phyloP scores from a whole-genome alignment of 2,113 vertebrate species.

The Alces alces region DNA sequence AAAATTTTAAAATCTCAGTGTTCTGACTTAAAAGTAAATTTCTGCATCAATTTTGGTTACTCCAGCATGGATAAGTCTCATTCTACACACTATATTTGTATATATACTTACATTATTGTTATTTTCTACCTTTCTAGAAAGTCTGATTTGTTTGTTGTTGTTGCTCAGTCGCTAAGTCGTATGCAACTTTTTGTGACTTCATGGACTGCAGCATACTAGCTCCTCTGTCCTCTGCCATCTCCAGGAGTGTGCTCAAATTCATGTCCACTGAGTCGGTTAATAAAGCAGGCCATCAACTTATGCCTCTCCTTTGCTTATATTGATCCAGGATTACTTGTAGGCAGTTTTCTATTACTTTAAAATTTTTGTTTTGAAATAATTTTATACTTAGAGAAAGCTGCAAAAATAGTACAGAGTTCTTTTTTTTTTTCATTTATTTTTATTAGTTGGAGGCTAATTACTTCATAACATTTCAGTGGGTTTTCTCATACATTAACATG shows the following conservation, averaged over 20 bases:
- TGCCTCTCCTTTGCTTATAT: background rate
- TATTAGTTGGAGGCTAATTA: too few species aligned
- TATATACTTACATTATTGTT: background rate
- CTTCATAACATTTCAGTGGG: too few species aligned
- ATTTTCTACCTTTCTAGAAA: background rate
- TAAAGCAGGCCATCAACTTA: background rate
- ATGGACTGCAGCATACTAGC: background rate
- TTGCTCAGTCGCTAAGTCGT: background rate
- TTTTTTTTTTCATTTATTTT: too few species aligned
- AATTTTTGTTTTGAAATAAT: slow-evolving; percentile 13
- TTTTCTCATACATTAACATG: too few species aligned
- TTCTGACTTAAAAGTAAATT: background rate
- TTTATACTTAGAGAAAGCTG: background rate
- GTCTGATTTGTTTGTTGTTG: background rate
- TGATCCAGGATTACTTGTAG: background rate
- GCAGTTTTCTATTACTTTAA: background rate
- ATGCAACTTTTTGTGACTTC: background rate
- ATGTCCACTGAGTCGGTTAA: background rate
- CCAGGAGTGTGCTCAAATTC: background rate
- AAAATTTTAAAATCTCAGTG: background rate
- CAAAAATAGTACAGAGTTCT: background rate
- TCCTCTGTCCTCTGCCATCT: background rate
- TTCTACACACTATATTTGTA: background rate
- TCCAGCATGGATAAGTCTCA: background rate
- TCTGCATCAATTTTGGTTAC: background rate